phyloP scores from a whole-genome alignment of 2,888 invertebrate genomes.

The Chymomyza procnemis region DNA sequence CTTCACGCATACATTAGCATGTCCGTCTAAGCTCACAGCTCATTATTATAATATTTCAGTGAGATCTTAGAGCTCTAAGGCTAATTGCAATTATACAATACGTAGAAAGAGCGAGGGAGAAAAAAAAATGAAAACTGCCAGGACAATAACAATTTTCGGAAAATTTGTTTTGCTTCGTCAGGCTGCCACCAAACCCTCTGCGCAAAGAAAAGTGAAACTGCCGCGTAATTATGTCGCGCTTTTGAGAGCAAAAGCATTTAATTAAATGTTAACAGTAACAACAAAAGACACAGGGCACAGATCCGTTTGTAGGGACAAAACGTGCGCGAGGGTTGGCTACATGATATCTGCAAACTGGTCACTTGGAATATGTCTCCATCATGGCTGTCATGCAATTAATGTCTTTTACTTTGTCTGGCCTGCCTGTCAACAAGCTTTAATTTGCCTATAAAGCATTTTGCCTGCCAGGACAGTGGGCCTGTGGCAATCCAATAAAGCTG shows the following conservation, averaged over 20 bases:
- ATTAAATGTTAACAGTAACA: constrained; percentile 65
- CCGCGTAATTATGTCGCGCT: constrained; percentile 49
- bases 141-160: constrained; percentile 27
- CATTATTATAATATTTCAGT: constrained; percentile 63
- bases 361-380: too few relatives aligned
- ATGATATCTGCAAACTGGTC: too few relatives aligned
- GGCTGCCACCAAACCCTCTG: too few relatives aligned
- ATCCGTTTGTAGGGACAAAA: too few relatives aligned
- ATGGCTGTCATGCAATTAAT: too few relatives aligned
- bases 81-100: constrained; percentile 74
- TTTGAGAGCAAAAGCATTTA: constrained; percentile 61
- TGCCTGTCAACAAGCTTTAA: too few relatives aligned
- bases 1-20: background rate
- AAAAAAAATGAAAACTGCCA: background rate
- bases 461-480: too few relatives aligned
- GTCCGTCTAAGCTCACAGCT: constrained; percentile 21
- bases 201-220: constrained; percentile 51
- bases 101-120: constrained; percentile 11
- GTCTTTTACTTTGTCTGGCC: too few relatives aligned
- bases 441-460: too few relatives aligned
- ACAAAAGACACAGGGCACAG: constrained; percentile 12
- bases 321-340: too few relatives aligned
- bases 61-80: constrained; percentile 32
- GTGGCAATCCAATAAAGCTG: too few relatives aligned
- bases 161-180: constrained; percentile 38